Percentiles rank a stretch among this genome's conserved stretches.
Conservation (phyloP, 2,113 vertebrate genomes). For the Pelvicachromis taeniatus region DNA sequence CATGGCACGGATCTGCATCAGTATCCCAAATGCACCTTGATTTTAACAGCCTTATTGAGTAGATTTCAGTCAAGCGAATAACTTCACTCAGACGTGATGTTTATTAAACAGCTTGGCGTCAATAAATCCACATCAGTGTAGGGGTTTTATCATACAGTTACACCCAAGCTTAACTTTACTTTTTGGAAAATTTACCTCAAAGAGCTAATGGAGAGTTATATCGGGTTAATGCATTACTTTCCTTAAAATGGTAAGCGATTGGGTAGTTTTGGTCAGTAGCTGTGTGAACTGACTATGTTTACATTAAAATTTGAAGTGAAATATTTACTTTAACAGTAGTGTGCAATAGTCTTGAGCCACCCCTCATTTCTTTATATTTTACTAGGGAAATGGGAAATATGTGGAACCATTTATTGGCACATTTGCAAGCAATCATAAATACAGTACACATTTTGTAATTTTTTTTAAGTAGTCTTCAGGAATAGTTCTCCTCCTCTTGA, state of each 20-base stretch:
- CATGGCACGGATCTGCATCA: not conserved
- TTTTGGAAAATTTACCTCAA: not conserved
- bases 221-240: not conserved
- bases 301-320: not conserved
- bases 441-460: not conserved
- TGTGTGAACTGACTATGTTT: not conserved
- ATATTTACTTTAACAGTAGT: not conserved
- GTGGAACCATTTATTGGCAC: not conserved
- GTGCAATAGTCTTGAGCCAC: not conserved
- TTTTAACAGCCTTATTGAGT: conserved; percentile 22
- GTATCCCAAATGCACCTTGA: conserved; percentile 4
- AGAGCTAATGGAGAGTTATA: not conserved
- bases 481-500: not conserved
- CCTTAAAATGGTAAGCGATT: not conserved
- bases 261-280: not conserved
- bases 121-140: not conserved
- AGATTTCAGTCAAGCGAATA: not conserved
- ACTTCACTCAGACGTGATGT: not conserved
- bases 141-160: not conserved
- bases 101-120: not conserved
- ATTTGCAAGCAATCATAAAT: not conserved
- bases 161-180: not conserved
- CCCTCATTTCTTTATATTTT: not conserved
- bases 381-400: not conserved
- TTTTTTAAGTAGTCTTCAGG: not conserved